Evolutionary conservation across 1,140 invertebrate species (phyloP).

Genomic region (Forficula auricularia): DNA sequence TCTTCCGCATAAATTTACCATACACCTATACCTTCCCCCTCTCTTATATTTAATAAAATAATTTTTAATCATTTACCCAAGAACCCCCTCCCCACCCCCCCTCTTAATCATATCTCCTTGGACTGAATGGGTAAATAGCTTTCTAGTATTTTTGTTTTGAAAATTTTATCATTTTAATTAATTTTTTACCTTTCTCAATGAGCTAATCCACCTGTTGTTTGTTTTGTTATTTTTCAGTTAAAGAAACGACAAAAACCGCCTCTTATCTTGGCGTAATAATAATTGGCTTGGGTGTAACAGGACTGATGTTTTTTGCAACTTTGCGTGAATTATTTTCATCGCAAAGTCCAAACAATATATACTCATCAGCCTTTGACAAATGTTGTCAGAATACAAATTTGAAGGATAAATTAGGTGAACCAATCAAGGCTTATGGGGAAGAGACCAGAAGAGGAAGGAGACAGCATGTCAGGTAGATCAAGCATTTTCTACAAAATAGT

Average conservation of each 20-base stretch:
- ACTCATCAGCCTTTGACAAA: conserved; percentile 54
- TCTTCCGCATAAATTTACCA: too few relatives aligned
- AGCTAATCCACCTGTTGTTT: background rate
- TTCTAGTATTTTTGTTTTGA: too few relatives aligned
- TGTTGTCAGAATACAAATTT: conserved; percentile 51
- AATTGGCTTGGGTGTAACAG: conserved; percentile 55
- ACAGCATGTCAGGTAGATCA: conserved; percentile 37
- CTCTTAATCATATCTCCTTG: too few relatives aligned
- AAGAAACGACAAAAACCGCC: conserved; percentile 69
- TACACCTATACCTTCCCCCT: too few relatives aligned
- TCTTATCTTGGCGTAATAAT: conserved; percentile 67
- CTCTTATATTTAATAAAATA: too few relatives aligned
- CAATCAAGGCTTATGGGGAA: conserved; percentile 78
- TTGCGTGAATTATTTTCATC: conserved; percentile 73
- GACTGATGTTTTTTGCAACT: conserved; percentile 61
- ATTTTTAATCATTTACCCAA: too few relatives aligned
- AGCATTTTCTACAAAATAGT: conserved; percentile 5
- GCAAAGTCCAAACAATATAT: conserved; percentile 69
- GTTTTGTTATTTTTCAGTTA: conserved; percentile 36
- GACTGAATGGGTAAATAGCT: too few relatives aligned
- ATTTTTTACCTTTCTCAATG: too few relatives aligned
- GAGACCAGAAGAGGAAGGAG: conserved; percentile 58
- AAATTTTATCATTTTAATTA: too few relatives aligned
- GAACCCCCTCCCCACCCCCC: too few relatives aligned
- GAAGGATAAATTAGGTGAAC: conserved; percentile 56